These are phyloP conservation scores for Lycophotia porphyrea DNA, from an alignment of 2,888 invertebrate genomes.

Conservation along the genomic window DNA sequence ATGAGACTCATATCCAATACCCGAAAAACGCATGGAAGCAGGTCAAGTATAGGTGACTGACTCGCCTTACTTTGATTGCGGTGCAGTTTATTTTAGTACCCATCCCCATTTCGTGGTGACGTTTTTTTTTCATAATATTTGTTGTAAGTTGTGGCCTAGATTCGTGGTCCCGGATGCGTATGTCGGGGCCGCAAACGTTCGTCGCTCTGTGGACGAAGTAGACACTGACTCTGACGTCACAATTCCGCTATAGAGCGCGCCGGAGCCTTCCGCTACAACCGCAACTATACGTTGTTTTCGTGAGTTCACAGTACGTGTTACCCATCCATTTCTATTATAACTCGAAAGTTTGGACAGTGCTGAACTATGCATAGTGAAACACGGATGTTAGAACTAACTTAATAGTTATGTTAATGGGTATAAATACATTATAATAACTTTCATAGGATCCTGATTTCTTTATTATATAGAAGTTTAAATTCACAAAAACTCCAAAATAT, in stretches of 20 bases:
- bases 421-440: background rate
- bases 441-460: background rate
- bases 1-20: background rate
- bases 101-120: conserved; percentile 7
- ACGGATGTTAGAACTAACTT: conserved; percentile 35
- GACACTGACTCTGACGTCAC: conserved; percentile 73
- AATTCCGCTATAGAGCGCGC: conserved; percentile 70
- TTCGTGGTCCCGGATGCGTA: conserved; percentile 74
- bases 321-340: conserved; percentile 57
- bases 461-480: background rate
- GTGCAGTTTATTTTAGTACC: conserved; percentile 22
- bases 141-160: conserved; percentile 70
- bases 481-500: background rate
- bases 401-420: conserved; percentile 34
- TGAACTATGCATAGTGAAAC: conserved; percentile 37
- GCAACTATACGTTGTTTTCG: conserved; percentile 70
- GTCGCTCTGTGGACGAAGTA: conserved; percentile 67
- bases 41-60: background rate
- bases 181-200: conserved; percentile 68
- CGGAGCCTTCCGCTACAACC: conserved; percentile 72
- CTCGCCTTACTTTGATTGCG: background rate
- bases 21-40: background rate
- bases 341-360: conserved; percentile 51
- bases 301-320: conserved; percentile 61
- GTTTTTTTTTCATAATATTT: conserved; percentile 52